Evolutionary conservation across 1,140 invertebrate species (phyloP), one percentile per base, ranked within the genome.

Genomic region (Drosophila auraria): DNA sequence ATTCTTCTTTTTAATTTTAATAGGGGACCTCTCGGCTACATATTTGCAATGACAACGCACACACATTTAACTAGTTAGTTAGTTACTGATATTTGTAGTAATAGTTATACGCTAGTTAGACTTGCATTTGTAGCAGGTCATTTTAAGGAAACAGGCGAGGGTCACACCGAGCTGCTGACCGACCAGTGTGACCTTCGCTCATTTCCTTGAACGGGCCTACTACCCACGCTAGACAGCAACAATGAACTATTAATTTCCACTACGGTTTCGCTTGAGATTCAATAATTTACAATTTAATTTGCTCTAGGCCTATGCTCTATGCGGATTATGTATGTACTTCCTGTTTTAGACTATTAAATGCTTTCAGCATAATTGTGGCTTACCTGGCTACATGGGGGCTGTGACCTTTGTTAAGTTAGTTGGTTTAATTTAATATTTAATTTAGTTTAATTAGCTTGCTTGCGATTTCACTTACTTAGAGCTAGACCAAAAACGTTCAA

Each of bases 321-420:
- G 47, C 30, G 69, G 56, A 73, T 53, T 73, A 78, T 77, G 44
- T 73, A 77, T 77, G 44, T 62, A 58, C 45, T 57, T 62, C 44
- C 49, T 57, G 57, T 64, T 80, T 57, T 78, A 84, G 36, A 74
- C 82, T 81, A 78, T 86, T 84, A 89, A 89, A 87, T 87, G 84
- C 84, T 89, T 89, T 84, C 56, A 87, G 84, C 84, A 87, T 90
- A 84, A 75, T 83, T 78, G 61, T 75, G 45, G 54, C 78, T 78
- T 84, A 73, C 57, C 42, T 63, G 27, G 40, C 38, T 54, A 69
- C 53, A 49, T 56, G 68, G 57, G 69, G 50, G 53, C 36, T 44
- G 45, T 54, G 74, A 76, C 60, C 64, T 36, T 45, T 72, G 23
- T 64, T 72, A 42, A 23, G 33, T 58, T 77, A 51, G 49, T 77